These are phyloP conservation scores for Drosophila dives DNA, from an alignment of 2,888 invertebrate genomes.

Conservation along the genomic window DNA sequence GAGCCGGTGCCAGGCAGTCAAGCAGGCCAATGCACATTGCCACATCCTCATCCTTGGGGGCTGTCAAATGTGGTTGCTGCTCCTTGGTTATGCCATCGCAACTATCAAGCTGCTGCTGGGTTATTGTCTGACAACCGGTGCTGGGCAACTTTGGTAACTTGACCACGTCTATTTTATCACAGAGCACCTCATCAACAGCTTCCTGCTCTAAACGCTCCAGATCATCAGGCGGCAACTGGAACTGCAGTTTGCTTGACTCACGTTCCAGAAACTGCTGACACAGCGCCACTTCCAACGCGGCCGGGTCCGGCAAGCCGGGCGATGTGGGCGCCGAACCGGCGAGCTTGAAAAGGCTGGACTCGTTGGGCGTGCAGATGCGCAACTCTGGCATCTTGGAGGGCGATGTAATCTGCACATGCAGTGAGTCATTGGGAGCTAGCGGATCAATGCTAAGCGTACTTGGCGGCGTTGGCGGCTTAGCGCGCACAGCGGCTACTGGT, in stretches of 20 bases:
- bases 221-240: slow-evolving; percentile 42
- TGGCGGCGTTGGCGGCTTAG: slow-evolving; percentile 18
- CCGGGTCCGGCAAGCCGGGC: slow-evolving; percentile 38
- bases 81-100: slow-evolving; percentile 60
- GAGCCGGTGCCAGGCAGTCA: slow-evolving; percentile 64
- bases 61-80: background rate
- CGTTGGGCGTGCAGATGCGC: slow-evolving; percentile 88
- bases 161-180: slow-evolving; percentile 77
- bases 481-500: slow-evolving; percentile 16
- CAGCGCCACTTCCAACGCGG: slow-evolving; percentile 57
- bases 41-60: slow-evolving; percentile 63
- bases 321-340: slow-evolving; percentile 75
- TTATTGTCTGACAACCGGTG: slow-evolving; percentile 71
- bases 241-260: slow-evolving; percentile 42
- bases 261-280: slow-evolving; percentile 64
- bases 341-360: slow-evolving; percentile 78
- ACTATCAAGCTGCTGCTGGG: slow-evolving; percentile 63
- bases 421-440: slow-evolving; percentile 66
- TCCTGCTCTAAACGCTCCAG: slow-evolving; percentile 55
- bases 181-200: slow-evolving; percentile 74
- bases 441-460: slow-evolving; percentile 43
- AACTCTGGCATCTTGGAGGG: slow-evolving; percentile 71
- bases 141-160: slow-evolving; percentile 61
- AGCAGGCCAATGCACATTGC: slow-evolving; percentile 68
- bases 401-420: slow-evolving; percentile 46